phyloP scores from a whole-genome alignment of 1,140 invertebrate genomes.

The Ephestia elutella region DNA sequence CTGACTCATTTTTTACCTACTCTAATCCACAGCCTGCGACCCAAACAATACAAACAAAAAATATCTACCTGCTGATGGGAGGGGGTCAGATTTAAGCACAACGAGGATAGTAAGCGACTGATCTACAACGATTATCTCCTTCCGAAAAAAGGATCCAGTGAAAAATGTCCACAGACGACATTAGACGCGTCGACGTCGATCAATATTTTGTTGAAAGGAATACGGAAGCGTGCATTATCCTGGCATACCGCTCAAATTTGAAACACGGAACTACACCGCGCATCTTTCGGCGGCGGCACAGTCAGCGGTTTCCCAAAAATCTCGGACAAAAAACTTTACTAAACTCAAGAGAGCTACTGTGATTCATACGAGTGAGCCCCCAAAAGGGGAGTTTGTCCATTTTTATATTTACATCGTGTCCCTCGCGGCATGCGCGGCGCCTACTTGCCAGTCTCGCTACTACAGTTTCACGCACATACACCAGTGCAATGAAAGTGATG shows the following conservation, averaged over 20 bases:
- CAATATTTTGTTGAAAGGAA: slow-evolving; percentile 66
- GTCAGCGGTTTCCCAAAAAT: slow-evolving; percentile 17
- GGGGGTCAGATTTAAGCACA: slow-evolving; percentile 49
- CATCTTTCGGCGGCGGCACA: background rate
- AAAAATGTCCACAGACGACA: slow-evolving; percentile 59
- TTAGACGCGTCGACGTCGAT: slow-evolving; percentile 64
- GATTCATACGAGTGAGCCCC: slow-evolving; percentile 69
- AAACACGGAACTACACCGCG: slow-evolving; percentile 26
- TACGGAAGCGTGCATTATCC: slow-evolving; percentile 53
- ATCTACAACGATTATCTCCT: slow-evolving; percentile 60
- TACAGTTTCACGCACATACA: slow-evolving; percentile 70
- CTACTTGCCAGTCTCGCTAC: slow-evolving; percentile 64
- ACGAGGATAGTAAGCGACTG: slow-evolving; percentile 51
- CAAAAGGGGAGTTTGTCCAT: slow-evolving; percentile 72
- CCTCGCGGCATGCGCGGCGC: slow-evolving; percentile 71
- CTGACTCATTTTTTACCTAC: slow-evolving; percentile 27
- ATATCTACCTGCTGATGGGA: slow-evolving; percentile 56
- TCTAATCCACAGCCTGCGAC: slow-evolving; percentile 19
- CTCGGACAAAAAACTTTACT: slow-evolving; percentile 28
- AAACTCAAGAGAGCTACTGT: slow-evolving; percentile 43
- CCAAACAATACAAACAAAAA: slow-evolving; percentile 66
- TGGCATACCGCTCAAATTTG: slow-evolving; percentile 54
- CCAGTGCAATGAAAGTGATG: slow-evolving; percentile 65
- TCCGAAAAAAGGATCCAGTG: slow-evolving; percentile 43
- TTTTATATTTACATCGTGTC: slow-evolving; percentile 73